Evolutionary conservation across 2,797 vertebrate species (phyloP), one percentile per base, ranked within the genome.

Genomic region (Eulemur mongoz): DNA sequence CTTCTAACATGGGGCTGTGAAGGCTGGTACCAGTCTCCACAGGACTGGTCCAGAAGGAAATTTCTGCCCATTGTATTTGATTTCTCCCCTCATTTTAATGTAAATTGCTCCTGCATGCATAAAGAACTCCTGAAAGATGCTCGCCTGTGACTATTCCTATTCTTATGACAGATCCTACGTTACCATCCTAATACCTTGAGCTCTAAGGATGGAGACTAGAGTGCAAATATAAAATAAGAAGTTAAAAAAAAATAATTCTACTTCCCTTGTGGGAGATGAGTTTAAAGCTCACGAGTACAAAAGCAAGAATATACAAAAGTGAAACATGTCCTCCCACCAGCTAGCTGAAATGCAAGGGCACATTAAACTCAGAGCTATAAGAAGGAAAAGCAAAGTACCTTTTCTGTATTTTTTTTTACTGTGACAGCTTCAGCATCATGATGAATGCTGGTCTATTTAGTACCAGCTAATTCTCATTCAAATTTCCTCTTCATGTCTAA

Each of bases 351-450:
- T 93, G 93, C 95, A 97, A 89, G 92, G 38, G 25, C 38, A 94
- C 84, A 96, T 97, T 97, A 97, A 97, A 97, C 87, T 93, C 84
- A 95, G 95, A 94, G 32, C 43, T 96, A 9, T 93, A 97, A 91
- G 84, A 87, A 96, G 67, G 54, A 97, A 98, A 98, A 80, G 84
- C 7, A 84, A 95, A 95, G 15, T 67, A 35, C 0, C 95, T 97
- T 97, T 97, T 86, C 90, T 96, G 57, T 38, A 1, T 63, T 93
- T 17, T 95, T 95, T 45, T 97, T 78, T 69, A 91, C 80, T 12
- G 30, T 93, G 80, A 90, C 30, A 79, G 50, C 82, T 97, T 90
- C 79, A 96, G 80, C 40, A 96, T 69, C 79, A 65, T 38, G 35
- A 90, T 95, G 83, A 95, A 92, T 97, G 96, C 87, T 97, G 93